Conservation (phyloP, 2,888 invertebrate species). For the Ophion costatus region DNA sequence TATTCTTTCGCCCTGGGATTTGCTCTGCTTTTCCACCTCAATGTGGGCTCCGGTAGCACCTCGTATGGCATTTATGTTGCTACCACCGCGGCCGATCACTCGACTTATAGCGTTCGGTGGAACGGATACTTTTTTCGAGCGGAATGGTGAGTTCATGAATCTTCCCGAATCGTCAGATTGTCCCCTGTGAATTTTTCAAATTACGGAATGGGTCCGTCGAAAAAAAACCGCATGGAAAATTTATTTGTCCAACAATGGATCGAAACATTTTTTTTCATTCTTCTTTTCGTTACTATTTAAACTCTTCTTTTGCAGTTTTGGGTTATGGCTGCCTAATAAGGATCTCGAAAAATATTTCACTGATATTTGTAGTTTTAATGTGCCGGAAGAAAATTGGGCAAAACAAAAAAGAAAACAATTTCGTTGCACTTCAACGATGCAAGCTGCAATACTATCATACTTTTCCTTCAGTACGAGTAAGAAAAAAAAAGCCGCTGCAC, state of each 20-base stretch:
- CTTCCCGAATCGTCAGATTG: conserved; percentile 82
- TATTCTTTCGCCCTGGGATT: conserved; percentile 96
- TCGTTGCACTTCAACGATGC: too few species aligned
- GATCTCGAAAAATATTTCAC: too few species aligned
- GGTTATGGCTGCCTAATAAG: too few species aligned
- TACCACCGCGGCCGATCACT: conserved; percentile 98
- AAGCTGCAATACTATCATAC: not conserved
- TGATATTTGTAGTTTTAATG: too few species aligned
- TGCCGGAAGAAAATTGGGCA: too few species aligned
- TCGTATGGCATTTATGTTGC: conserved; percentile 98
- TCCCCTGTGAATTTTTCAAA: conserved; percentile 72
- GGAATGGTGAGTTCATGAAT: conserved; percentile 84
- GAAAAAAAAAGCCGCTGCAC: not conserved
- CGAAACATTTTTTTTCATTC: too few species aligned
- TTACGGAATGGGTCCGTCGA: not conserved
- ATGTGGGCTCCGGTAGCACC: conserved; percentile 98
- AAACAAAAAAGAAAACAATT: too few species aligned
- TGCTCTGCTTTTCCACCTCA: conserved; percentile 98
- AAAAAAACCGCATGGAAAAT: not conserved
- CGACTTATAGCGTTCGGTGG: conserved; percentile 97
- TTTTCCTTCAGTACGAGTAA: not conserved
- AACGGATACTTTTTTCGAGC: conserved; percentile 96
- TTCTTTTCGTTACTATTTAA: too few species aligned
- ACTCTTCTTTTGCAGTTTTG: too few species aligned
- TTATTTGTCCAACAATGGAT: not conserved